phyloP scores from a whole-genome alignment of 2,888 invertebrate species.

The Falcaria lacertinaria region DNA sequence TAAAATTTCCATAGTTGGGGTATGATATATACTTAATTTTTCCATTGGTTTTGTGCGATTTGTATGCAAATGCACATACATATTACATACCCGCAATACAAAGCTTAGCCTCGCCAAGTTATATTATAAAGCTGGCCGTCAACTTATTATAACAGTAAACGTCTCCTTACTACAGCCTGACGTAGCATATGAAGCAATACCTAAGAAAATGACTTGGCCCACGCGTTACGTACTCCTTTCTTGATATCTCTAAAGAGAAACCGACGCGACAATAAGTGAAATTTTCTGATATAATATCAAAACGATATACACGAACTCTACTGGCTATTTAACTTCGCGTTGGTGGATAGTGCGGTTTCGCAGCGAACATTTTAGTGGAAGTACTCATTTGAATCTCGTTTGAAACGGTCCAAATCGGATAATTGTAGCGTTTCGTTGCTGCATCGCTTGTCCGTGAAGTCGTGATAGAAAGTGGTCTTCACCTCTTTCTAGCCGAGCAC shows the following conservation, averaged over 20 bases:
- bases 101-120: too few relatives aligned
- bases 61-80: too few relatives aligned
- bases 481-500: conserved; percentile 16
- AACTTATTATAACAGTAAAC: too few relatives aligned
- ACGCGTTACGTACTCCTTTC: neutral
- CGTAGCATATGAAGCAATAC: too few relatives aligned
- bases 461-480: conserved; percentile 44
- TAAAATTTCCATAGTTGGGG: too few relatives aligned
- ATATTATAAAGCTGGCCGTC: too few relatives aligned
- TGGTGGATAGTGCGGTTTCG: conserved; percentile 12
- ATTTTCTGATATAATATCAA: neutral
- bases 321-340: neutral
- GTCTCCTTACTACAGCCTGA: too few relatives aligned
- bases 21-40: too few relatives aligned
- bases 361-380: conserved; percentile 17
- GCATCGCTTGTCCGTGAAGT: conserved; percentile 20
- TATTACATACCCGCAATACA: too few relatives aligned
- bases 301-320: neutral
- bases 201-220: too few relatives aligned
- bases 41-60: too few relatives aligned
- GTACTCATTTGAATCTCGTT: conserved; percentile 7
- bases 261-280: neutral
- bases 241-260: neutral
- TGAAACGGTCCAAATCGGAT: conserved; percentile 26
- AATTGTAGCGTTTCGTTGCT: conserved; percentile 28